These are phyloP conservation scores for Formica aserva DNA, from an alignment of 2,888 invertebrate species.

Conservation along the genomic window DNA sequence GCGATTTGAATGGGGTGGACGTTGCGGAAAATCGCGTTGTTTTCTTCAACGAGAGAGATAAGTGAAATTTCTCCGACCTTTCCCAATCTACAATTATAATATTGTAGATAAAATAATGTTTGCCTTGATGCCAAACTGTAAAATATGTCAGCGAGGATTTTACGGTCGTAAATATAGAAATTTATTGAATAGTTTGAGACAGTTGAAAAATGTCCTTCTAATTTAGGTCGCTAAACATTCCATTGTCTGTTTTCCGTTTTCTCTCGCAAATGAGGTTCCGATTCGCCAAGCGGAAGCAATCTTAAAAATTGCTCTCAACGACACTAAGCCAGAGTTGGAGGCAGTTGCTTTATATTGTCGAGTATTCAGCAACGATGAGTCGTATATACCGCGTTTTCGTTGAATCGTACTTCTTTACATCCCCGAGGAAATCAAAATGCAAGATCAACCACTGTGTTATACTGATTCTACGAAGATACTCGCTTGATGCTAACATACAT, in stretches of 20 bases:
- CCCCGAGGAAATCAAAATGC: conserved; percentile 69
- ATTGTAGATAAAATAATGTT: not conserved
- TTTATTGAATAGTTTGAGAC: not conserved
- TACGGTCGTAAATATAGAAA: not conserved
- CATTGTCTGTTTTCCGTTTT: conserved; percentile 54
- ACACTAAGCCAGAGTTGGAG: conserved; percentile 67
- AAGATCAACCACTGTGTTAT: conserved; percentile 69
- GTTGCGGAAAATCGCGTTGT: conserved; percentile 68
- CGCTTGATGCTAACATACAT: conserved; percentile 19
- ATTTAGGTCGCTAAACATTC: conserved; percentile 45
- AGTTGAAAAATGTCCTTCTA: conserved; percentile 21
- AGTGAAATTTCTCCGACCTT: conserved; percentile 13
- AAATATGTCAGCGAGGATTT: not conserved
- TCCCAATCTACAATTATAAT: not conserved
- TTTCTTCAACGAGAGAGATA: conserved; percentile 53
- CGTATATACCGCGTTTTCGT: conserved; percentile 64
- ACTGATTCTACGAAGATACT: conserved; percentile 35
- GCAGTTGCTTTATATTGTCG: conserved; percentile 69
- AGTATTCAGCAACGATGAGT: conserved; percentile 72
- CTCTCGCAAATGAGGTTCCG: conserved; percentile 50
- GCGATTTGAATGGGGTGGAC: conserved; percentile 53
- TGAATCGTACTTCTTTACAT: conserved; percentile 72
- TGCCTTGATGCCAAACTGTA: not conserved
- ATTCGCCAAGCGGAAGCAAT: conserved; percentile 76
- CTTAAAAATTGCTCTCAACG: conserved; percentile 80